phyloP scores from a whole-genome alignment of 2,113 vertebrate genomes.

The Rallus limicola region DNA sequence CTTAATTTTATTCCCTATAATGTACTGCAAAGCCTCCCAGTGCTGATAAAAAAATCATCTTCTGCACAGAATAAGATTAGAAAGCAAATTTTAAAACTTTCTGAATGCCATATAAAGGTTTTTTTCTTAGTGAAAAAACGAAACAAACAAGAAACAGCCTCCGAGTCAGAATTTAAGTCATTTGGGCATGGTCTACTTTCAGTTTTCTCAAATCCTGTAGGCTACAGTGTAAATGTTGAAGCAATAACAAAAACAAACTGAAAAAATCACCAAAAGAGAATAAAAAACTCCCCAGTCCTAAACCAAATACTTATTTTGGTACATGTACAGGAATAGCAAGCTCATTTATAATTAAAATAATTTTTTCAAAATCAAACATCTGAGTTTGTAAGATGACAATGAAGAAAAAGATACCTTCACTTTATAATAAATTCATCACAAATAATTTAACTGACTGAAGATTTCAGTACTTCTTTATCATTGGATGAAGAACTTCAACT shows the following conservation, averaged over 20 bases:
- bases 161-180: not conserved
- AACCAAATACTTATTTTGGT: not conserved
- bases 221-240: not conserved
- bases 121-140: not conserved
- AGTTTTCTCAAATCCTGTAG: not conserved
- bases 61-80: not conserved
- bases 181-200: not conserved
- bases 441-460: not conserved
- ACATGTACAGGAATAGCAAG: not conserved
- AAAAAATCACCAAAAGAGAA: not conserved
- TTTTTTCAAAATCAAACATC: not conserved
- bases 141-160: not conserved
- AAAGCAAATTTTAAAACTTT: not conserved
- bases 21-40: not conserved
- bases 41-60: not conserved
- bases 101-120: not conserved
- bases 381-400: not conserved
- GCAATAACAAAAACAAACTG: not conserved
- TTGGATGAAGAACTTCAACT: not conserved
- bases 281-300: accelerated
- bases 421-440: not conserved
- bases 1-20: not conserved
- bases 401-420: not conserved
- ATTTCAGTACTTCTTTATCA: not conserved
- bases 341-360: not conserved